These are phyloP conservation scores for Acomys russatus DNA, from an alignment of 2,797 vertebrate species.

Conservation along the genomic window DNA sequence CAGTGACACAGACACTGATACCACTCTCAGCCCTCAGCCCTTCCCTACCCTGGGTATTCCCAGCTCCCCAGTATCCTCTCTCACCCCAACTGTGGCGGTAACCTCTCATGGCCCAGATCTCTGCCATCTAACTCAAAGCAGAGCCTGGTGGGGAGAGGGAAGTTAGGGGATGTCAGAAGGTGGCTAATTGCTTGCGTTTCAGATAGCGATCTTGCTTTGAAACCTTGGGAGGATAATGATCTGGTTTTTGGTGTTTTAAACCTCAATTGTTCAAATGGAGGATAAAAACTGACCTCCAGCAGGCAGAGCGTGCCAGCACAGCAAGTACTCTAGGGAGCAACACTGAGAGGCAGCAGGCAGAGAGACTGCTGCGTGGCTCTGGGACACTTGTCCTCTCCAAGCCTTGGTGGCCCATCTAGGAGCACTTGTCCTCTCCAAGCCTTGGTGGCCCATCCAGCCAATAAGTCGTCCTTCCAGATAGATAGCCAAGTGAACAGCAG, in stretches of 20 bases:
- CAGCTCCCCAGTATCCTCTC: neutral
- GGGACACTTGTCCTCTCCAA: neutral
- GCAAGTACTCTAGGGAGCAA: neutral
- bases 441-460: neutral
- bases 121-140: neutral
- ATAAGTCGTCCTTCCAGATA: neutral
- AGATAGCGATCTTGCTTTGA: conserved; percentile 59
- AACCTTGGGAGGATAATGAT: conserved; percentile 69
- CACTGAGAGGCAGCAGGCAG: fast-evolving
- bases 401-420: neutral
- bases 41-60: too few relatives aligned
- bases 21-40: too few relatives aligned
- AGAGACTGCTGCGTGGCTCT: neutral
- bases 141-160: neutral
- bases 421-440: neutral
- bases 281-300: conserved; percentile 65
- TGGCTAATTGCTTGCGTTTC: conserved; percentile 68
- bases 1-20: fast-evolving
- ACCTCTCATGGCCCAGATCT: neutral
- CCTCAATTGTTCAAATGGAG: conserved; percentile 68
- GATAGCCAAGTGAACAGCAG: neutral
- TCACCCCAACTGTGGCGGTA: neutral
- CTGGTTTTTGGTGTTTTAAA: conserved; percentile 66
- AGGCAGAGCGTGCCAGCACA: neutral
- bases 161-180: conserved; percentile 63